Evolutionary conservation across 2,113 vertebrate genomes (phyloP), one percentile per base, ranked within the genome.

Genomic region (Alligator mississippiensis): DNA sequence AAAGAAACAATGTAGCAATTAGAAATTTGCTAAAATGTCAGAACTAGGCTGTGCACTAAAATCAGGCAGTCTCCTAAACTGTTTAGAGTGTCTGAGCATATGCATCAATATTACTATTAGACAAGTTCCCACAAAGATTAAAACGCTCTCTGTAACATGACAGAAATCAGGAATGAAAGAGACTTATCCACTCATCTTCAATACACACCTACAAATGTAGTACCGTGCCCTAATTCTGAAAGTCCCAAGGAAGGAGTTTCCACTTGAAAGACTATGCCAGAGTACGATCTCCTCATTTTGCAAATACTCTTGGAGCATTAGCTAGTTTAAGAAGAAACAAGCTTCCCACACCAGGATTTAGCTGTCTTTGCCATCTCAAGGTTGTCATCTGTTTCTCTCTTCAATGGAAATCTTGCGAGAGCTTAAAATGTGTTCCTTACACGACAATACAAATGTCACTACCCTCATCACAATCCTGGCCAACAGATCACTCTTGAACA

Each of bases 11-110:
- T 47, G 47, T 0, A 88, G 66, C n/a, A 47, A 80, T 25, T 16
- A 90, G 58, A 68, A 91, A 90, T 27, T 13, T 77, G 7, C 14
- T 66, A 59, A 84, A 91, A 93, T 59, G 64, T 74, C 28, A 30
- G 61, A 72, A 82, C 9, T 47, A 47, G 47, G 47, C 47, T 47
- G 47, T 47, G 47, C 47, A 9, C 47, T 47, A 47, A 47, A 47
- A 47, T 47, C 47, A 47, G 47, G 47, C 47, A 47, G 47, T 47
- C 47, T 9, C 47, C 47, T 47, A 47, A 47, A 47, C 47, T 47
- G 47, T 47, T 47, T 47, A 47, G 7, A 47, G 47, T 47, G 47
- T 9, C 47, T 47, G 47, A 47, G 47, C 47, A 47, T 47, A 47
- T 47, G 47, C 47, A 47, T 47, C 47, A 47, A 47, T 47, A 47